Evolutionary conservation across 2,797 vertebrate genomes (phyloP), one percentile per base, ranked within the genome.

Genomic region (Distichodus sexfasciatus): DNA sequence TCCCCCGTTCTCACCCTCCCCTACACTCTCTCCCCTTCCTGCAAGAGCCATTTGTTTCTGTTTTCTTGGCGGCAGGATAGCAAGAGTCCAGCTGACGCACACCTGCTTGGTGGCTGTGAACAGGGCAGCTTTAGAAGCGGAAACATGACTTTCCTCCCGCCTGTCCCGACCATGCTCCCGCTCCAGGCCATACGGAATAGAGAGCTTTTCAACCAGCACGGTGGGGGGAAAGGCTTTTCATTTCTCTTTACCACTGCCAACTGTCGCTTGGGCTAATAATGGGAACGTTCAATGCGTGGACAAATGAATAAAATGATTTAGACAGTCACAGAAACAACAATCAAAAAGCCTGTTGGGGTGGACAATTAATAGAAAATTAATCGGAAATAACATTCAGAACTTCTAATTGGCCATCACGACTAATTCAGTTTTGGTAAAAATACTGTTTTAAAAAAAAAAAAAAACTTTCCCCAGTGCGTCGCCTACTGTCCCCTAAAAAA

Each of bases 11-110:
- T n/a, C 21, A 29, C 61, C 53, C 67, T 17, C 47, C 24, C 19
- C 21, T 36, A 17, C 40, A 61, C 55, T 71, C 62, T 19, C 38
- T 59, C 29, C 31, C 38, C 55, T 51, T 59, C 74, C 51, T 62
- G 47, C 35, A 21, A 21, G 29, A 70, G 65, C 72, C 54, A 70
- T 76, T 78, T 78, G 74, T 76, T 73, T 70, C 75, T 67, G 66
- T 64, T 54, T 65, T 72, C 71, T 77, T 80, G 74, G 76, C 65
- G 38, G 70, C 47, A 60, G 66, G 57, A 33, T 65, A 46, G 58
- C 36, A 53, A 9, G 43, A 66, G 75, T 77, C 75, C 81, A 80
- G 78, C 79, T 81, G 79, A 80, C 65, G 47, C 66, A 72, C 82
- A 81, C 82, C 82, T 83, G 82, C 76, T 79, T 72, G 33, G 38